Percentiles rank a stretch among this genome's conserved stretches.
phyloP scores from a whole-genome alignment of 2,113 vertebrate genomes.

The Bettongia penicillata region DNA sequence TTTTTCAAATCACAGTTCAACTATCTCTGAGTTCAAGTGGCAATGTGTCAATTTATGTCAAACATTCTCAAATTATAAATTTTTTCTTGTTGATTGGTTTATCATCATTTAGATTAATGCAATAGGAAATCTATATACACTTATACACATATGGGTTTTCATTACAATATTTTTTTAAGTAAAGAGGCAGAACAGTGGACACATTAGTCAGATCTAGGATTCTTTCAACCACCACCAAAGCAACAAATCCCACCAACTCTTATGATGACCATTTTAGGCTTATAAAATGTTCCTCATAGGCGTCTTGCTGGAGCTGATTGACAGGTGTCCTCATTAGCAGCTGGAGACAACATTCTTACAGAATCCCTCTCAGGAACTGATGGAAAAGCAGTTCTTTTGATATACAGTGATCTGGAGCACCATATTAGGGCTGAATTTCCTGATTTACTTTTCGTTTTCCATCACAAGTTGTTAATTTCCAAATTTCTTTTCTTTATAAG shows the following conservation, averaged over 20 bases:
- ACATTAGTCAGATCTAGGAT: not conserved
- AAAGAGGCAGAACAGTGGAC: not conserved
- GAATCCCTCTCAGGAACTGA: not conserved
- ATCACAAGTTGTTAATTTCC: not conserved
- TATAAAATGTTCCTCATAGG: not conserved
- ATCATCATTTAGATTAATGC: not conserved
- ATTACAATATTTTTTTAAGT: not conserved
- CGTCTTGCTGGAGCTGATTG: not conserved
- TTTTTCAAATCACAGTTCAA: not conserved
- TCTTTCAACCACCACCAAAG: not conserved
- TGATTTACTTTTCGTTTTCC: not conserved
- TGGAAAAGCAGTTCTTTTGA: not conserved
- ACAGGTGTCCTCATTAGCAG: not conserved
- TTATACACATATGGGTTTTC: not conserved
- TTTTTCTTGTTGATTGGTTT: not conserved
- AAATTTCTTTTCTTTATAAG: not conserved
- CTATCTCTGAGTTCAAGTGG: not conserved
- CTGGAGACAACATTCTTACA: not conserved
- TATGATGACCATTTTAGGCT: not conserved
- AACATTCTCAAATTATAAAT: not conserved
- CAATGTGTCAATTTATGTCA: not conserved
- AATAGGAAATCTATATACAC: not conserved
- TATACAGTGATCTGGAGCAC: not conserved
- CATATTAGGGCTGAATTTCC: not conserved
- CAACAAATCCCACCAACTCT: not conserved